phyloP scores from a whole-genome alignment of 2,113 vertebrate genomes.

The Phrynocephalus versicolor region DNA sequence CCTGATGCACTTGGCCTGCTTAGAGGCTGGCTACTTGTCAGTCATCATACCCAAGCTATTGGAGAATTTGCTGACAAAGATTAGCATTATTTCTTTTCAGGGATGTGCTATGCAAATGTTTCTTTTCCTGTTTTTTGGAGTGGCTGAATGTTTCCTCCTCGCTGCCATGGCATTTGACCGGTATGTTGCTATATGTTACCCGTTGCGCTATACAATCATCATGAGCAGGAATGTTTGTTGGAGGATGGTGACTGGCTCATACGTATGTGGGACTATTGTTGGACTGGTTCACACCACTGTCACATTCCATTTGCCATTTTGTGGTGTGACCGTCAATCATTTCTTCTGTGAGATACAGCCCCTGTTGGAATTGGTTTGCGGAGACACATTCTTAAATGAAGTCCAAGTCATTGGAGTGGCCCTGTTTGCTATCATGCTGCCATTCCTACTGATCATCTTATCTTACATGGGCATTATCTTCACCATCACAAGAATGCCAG shows the following conservation, averaged over 20 bases:
- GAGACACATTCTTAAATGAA: constrained; percentile 24
- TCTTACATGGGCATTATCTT: constrained; percentile 27
- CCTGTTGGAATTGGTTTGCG: constrained; percentile 33
- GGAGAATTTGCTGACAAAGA: constrained; percentile 37
- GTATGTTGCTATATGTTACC: constrained; percentile 41
- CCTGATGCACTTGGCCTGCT: constrained; percentile 55
- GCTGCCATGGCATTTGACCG: constrained; percentile 47
- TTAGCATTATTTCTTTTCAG: constrained; percentile 40
- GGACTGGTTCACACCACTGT: constrained; percentile 13
- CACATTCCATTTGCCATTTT: constrained; percentile 22
- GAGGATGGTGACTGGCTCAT: constrained; percentile 14
- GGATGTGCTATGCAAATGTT: constrained; percentile 49
- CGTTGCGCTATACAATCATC: constrained; percentile 29
- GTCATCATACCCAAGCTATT: constrained; percentile 48
- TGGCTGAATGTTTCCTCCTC: constrained; percentile 55
- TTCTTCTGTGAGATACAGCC: constrained; percentile 43
- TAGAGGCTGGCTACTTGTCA: constrained; percentile 54
- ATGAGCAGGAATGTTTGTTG: constrained; percentile 30
- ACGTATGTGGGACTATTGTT: not conserved
- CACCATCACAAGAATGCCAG: not conserved
- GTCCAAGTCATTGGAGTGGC: constrained; percentile 20
- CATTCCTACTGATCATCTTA: constrained; percentile 23
- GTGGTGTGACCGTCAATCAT: constrained; percentile 16
- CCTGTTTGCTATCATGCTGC: constrained; percentile 4
- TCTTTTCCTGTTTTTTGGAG: constrained; percentile 39